A percentile compares a stretch with the other conserved stretches of the same genome.
These are phyloP conservation scores for Tachycineta bicolor DNA, from an alignment of 2,113 vertebrate genomes.

Conservation along the genomic window DNA sequence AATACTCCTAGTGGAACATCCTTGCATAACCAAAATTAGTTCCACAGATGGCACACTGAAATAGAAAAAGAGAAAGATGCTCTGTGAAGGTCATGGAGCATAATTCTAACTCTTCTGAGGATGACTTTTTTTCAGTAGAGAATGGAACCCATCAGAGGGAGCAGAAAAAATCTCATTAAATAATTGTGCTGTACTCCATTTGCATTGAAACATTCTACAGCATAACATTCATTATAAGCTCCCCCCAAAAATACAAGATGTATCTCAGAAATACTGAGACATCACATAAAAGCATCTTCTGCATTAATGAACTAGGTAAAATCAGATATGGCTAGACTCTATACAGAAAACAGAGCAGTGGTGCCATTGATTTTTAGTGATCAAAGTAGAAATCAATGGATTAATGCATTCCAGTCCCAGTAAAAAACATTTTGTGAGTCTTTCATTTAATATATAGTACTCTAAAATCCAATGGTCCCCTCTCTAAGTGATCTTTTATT, in stretches of 20 bases:
- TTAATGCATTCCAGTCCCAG: neutral
- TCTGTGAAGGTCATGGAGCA: neutral
- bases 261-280: neutral
- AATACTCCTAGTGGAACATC: neutral
- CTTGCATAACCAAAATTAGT: neutral
- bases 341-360: neutral
- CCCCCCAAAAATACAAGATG: neutral
- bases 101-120: neutral
- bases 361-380: conserved; percentile 30
- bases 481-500: neutral
- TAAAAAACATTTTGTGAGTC: neutral
- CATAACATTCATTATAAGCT: neutral
- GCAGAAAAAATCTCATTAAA: neutral
- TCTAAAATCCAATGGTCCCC: neutral
- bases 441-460: neutral
- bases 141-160: neutral
- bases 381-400: conserved; percentile 2
- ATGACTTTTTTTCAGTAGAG: neutral
- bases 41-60: neutral
- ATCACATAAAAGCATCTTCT: neutral
- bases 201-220: neutral
- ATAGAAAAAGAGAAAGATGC: neutral
- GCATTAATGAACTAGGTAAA: neutral
- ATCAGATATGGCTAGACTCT: neutral
- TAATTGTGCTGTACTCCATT: neutral